Evolutionary conservation across 2,797 vertebrate genomes (phyloP), one percentile per base, ranked within the genome.

Genomic region (Odontamblyopus rebecca): DNA sequence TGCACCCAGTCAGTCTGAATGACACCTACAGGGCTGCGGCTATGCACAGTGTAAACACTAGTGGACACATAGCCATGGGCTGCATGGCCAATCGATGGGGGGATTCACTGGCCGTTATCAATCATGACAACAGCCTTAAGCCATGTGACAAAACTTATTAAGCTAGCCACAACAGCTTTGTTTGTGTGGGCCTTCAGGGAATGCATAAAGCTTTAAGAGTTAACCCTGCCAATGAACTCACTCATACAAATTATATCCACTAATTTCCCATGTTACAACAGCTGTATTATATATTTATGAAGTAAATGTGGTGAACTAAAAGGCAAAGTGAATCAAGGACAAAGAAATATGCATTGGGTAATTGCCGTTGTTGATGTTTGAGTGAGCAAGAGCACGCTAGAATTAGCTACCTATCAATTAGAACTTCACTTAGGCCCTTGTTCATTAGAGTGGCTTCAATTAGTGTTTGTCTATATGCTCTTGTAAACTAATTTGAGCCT

Each of bases 71-170:
- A 81, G 72, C 85, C 82, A 72, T 67, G 80, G 88, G 78, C 86
- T 61, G 78, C 50, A 15, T 53, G 67, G 82, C 78, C 82, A 77
- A 91, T 92, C 88, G 80, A 93, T 90, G 82, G 77, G 60, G 67
- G 68, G 83, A 87, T 88, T 85, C 86, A 72, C 74, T 69, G 72
- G 77, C 77, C 77, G 84, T 86, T 88, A 93, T 93, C 89, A 91
- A 92, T 93, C 91, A 92, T 63, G 81, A 90, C 82, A 85, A 88
- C 79, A 83, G 88, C 88, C 84, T 88, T 78, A 84, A 90, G 87
- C 75, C 71, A 82, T 82, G 81, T 91, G 86, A 89, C 84, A 89
- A 87, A 89, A 86, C 57, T 59, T 85, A 89, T 90, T 87, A 89
- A 75, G 82, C 77, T 84, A 86, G 78, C 77, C 72, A 77, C 73